A percentile compares a stretch with the other conserved stretches of the same genome.
Conservation (phyloP, 2,797 vertebrate genomes). For the Synaphobranchus kaupii region DNA sequence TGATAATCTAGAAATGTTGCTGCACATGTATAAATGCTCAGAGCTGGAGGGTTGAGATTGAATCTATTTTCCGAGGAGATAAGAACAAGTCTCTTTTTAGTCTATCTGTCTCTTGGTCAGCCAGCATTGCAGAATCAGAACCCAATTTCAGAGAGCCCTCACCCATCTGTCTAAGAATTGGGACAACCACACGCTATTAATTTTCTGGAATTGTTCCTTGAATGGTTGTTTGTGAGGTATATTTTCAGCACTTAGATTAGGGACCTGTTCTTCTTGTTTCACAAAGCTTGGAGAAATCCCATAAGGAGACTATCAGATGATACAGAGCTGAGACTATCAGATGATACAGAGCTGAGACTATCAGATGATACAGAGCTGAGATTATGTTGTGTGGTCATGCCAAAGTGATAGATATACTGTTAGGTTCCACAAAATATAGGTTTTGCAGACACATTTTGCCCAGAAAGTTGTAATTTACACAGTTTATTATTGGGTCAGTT, state of each 20-base stretch:
- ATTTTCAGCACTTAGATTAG: not conserved
- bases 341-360: too few species aligned
- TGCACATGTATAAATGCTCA: not conserved
- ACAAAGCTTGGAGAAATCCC: not conserved
- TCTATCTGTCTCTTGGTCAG: not conserved
- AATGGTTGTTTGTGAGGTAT: constrained; percentile 13
- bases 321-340: not conserved
- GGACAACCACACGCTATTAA: not conserved
- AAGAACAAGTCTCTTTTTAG: not conserved
- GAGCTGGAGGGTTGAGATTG: not conserved
- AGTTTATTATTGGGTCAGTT: not conserved
- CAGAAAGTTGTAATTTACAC: not conserved
- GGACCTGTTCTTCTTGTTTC: not conserved
- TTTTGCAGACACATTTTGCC: not conserved
- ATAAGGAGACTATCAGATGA: not conserved
- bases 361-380: not conserved
- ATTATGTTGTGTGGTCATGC: not conserved
- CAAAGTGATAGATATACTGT: not conserved
- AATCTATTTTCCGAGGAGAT: not conserved
- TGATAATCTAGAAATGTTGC: not conserved
- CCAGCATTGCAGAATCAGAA: constrained; percentile 16
- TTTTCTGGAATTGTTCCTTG: not conserved
- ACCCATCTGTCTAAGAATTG: not conserved
- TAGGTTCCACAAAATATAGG: not conserved
- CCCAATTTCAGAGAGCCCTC: not conserved